Evolutionary conservation across 1,140 invertebrate species (phyloP).

Genomic region (Brachionus sp.): DNA sequence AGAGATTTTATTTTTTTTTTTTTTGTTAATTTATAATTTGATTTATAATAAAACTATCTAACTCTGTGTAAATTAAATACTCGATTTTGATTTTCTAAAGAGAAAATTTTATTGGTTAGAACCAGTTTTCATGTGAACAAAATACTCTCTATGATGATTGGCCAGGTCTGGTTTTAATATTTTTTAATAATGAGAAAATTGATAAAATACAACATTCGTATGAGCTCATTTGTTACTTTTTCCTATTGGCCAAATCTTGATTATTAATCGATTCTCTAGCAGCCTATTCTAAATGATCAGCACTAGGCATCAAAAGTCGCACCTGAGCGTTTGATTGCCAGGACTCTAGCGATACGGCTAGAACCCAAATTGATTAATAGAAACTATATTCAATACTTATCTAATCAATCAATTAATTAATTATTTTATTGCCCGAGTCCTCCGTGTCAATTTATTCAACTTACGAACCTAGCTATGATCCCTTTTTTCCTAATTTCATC

Average conservation of each 20-base stretch:
- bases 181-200: constrained; percentile 33
- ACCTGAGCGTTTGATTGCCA: neutral
- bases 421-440: constrained; percentile 31
- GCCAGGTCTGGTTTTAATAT: neutral
- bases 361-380: constrained; percentile 4
- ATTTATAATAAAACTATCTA: constrained; percentile 21
- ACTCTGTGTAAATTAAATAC: constrained; percentile 24
- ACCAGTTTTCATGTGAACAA: neutral
- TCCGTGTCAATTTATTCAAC: constrained; percentile 34
- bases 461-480: neutral
- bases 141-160: neutral
- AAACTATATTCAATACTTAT: constrained; percentile 33
- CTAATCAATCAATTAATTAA: constrained; percentile 43
- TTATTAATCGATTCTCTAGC: constrained; percentile 34
- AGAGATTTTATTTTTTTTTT: neutral
- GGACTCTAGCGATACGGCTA: neutral
- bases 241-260: neutral
- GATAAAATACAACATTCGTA: neutral
- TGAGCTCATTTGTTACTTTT: constrained; percentile 7
- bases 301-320: neutral
- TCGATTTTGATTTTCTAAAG: constrained; percentile 6
- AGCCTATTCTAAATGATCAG: neutral
- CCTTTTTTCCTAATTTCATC: neutral
- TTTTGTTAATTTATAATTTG: constrained; percentile 34
- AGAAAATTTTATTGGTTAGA: constrained; percentile 9